These are phyloP conservation scores for Rhynchopsitta pachyrhyncha DNA, from an alignment of 2,113 vertebrate genomes.

Conservation along the genomic window DNA sequence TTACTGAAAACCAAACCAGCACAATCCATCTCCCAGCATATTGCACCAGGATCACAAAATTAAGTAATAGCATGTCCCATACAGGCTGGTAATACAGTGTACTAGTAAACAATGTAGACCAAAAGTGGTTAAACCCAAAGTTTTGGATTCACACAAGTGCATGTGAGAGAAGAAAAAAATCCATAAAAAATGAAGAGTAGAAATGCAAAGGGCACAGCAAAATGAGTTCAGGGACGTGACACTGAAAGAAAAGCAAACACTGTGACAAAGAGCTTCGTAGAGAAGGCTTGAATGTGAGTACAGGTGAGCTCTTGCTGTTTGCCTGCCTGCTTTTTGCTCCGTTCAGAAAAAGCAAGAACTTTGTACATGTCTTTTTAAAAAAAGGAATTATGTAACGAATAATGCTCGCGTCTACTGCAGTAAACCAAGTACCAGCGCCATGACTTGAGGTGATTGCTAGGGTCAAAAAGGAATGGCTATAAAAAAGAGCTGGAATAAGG, in stretches of 20 bases:
- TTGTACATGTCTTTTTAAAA: not conserved
- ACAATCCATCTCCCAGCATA: not conserved
- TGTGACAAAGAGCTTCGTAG: not conserved
- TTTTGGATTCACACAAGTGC: not conserved
- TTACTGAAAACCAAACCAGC: not conserved
- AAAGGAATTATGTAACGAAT: not conserved
- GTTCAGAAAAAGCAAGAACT: not conserved
- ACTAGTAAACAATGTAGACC: not conserved
- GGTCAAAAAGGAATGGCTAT: not conserved
- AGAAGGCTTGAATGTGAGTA: not conserved
- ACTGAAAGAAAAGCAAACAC: not conserved
- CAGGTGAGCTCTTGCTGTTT: not conserved
- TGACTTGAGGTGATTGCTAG: not conserved
- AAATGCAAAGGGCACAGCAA: not conserved
- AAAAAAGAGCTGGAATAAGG: not conserved
- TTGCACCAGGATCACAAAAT: not conserved
- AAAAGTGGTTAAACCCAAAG: not conserved
- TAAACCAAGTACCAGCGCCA: no score
- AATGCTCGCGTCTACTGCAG: not conserved
- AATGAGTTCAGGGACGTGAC: not conserved
- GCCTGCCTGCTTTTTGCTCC: not conserved
- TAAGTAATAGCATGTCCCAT: not conserved
- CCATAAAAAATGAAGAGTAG: not conserved
- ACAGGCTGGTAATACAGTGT: not conserved
- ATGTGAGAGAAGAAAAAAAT: not conserved